Base-by-base conservation (phyloP, 2,113 vertebrate genomes). In the Sphaerodactylus townsendi region DNA sequence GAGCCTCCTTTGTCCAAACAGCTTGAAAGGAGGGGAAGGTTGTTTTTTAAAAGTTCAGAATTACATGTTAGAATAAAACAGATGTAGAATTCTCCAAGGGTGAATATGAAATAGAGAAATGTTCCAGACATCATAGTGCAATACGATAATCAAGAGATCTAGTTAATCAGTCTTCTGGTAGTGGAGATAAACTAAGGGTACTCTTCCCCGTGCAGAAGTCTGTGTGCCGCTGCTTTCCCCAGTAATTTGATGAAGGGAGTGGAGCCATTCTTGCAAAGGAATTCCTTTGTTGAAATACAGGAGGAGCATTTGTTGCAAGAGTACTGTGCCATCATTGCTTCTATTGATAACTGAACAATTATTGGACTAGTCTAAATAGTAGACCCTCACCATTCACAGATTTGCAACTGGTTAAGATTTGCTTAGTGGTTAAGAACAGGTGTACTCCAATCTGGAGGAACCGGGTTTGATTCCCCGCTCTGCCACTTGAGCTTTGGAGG, bases 311-410 rank as follows among this genome's bases (percentile, higher is more conserved):
- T 50, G 41, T 5, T 46, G 59, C 39, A 41, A 48, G 30, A 79
- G 28, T 4, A 33, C 44, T 65, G 23, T 68, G 65, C 48, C 33
- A 69, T 92, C 39, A 73, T 86, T 23, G 46, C 88, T 76, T 64
- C 69, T 86, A 85, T 64, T 46, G 68, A 64, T 33, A 4, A 8
- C n/a, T 8, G 33, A 10, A 79, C 77, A 82, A 50, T 68, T 39
- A 41, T 23, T 75, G 37, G 72, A 82, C 69, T 28, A 87, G 82
- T 83, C 25, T 10, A 37, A 41, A 13, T 15, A 53, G 50, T 53
- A 53, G 50, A 53, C 50, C 50, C 14, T 15, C 50, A 53, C 14
- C 50, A 17, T 53, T 53, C 50, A 53, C 50, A 53, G 50, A 53
- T 56, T 17, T 56, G 53, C 21, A 23, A 14, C 53, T 56, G 19